Evolutionary conservation across 2,797 vertebrate genomes (phyloP).

Genomic region (Momotus momota): DNA sequence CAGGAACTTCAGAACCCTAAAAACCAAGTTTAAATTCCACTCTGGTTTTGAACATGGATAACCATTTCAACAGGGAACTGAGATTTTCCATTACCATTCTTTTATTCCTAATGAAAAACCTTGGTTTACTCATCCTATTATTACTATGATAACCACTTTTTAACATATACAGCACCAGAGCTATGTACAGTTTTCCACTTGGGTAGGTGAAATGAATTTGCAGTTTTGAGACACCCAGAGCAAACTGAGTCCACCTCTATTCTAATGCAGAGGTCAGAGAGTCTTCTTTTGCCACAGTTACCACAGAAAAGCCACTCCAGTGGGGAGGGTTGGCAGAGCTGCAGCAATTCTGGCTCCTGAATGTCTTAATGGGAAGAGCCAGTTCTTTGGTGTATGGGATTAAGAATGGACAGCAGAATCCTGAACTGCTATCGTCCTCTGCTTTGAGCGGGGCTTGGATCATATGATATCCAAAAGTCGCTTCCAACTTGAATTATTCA

Average conservation of each 20-base stretch:
- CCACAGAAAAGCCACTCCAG: neutral
- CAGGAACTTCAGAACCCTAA: conserved; percentile 24
- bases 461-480: neutral
- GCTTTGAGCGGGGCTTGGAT: neutral
- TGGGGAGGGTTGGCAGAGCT: neutral
- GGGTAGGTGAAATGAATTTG: neutral
- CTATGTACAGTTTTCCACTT: neutral
- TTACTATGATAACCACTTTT: neutral
- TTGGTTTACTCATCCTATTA: neutral
- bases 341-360: neutral
- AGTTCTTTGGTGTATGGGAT: neutral
- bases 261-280: neutral
- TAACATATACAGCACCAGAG: neutral
- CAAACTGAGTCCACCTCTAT: neutral
- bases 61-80: neutral
- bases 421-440: neutral
- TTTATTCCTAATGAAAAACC: neutral
- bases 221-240: neutral
- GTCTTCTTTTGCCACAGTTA: neutral
- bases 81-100: neutral
- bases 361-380: neutral
- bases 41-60: conserved; percentile 29
- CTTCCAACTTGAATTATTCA: neutral
- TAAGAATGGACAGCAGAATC: neutral
- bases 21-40: conserved; percentile 8